Evolutionary conservation across 1,140 invertebrate genomes (phyloP).

Genomic region (Nautilus pompilius): DNA sequence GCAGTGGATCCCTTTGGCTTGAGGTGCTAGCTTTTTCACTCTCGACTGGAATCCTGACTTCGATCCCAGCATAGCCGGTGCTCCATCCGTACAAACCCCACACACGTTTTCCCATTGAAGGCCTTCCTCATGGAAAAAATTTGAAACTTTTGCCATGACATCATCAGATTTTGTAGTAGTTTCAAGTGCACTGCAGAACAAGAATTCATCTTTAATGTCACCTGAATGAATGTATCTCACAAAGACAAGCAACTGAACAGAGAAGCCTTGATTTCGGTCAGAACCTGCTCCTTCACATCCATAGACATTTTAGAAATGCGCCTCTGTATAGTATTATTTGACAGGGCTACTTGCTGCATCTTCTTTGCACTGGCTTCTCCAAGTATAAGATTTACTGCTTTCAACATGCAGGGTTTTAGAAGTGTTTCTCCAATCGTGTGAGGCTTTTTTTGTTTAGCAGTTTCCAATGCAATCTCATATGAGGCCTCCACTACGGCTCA

Average conservation of each 20-base stretch:
- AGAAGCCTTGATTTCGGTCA: conserved; percentile 1
- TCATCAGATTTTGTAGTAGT: neutral
- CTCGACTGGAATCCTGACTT: neutral
- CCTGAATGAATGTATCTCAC: conserved; percentile 2
- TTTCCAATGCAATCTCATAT: conserved; percentile 1
- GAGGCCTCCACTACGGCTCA: conserved; percentile 1
- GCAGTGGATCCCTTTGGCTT: conserved; percentile 7
- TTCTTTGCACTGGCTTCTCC: too few relatives aligned
- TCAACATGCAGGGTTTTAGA: too few relatives aligned
- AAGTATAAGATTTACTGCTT: too few relatives aligned
- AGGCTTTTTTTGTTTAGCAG: neutral
- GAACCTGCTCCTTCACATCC: neutral
- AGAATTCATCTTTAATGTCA: conserved; percentile 1
- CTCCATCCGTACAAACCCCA: neutral
- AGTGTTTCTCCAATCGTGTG: too few relatives aligned
- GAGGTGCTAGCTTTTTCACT: conserved; percentile 6
- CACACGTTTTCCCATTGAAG: conserved; percentile 1
- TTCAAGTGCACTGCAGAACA: conserved; percentile 4
- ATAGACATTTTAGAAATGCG: conserved; percentile 3
- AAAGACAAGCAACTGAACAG: neutral
- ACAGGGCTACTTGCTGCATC: conserved; percentile 1
- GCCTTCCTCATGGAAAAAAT: neutral
- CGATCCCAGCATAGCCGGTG: neutral
- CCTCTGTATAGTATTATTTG: conserved; percentile 1
- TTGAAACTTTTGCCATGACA: neutral